Conservation (phyloP, 2,113 vertebrate species). For the Eptatretus burgeri region DNA sequence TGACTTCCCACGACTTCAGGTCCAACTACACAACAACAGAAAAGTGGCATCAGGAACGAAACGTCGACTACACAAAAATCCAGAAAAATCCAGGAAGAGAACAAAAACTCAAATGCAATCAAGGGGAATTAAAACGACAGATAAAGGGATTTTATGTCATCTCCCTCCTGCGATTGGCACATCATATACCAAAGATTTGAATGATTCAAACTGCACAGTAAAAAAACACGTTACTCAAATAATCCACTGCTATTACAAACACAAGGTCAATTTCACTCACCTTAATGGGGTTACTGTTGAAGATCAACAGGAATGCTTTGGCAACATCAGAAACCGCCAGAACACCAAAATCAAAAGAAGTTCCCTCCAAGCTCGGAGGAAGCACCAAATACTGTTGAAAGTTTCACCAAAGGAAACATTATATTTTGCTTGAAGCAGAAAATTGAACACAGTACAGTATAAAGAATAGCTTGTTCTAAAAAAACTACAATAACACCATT, state of each 20-base stretch:
- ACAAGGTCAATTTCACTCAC: conserved; percentile 17
- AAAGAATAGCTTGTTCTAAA: no score
- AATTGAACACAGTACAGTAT: no score
- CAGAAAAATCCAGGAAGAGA: no score
- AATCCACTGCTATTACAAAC: conserved; percentile 7
- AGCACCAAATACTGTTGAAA: conserved; percentile 42
- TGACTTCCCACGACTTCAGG: conserved; percentile 73
- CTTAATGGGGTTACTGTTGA: conserved; percentile 97
- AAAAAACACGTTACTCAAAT: no score
- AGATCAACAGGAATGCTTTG: conserved; percentile 50
- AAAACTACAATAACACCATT: neutral
- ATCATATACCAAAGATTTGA: no score
- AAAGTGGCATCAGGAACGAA: neutral
- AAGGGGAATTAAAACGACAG: no score
- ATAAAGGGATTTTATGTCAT: no score
- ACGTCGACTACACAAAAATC: no score
- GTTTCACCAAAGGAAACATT: conserved; percentile 13
- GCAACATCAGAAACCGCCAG: conserved; percentile 59
- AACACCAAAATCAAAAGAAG: conserved; percentile 63
- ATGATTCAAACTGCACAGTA: no score
- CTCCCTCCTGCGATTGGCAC: no score
- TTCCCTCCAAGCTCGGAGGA: conserved; percentile 43
- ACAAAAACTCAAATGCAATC: no score
- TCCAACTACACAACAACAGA: conserved; percentile 33
- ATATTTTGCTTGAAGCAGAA: neutral